Evolutionary conservation across 2,888 invertebrate genomes (phyloP).

Genomic region (Ceratothoa steindachneri): DNA sequence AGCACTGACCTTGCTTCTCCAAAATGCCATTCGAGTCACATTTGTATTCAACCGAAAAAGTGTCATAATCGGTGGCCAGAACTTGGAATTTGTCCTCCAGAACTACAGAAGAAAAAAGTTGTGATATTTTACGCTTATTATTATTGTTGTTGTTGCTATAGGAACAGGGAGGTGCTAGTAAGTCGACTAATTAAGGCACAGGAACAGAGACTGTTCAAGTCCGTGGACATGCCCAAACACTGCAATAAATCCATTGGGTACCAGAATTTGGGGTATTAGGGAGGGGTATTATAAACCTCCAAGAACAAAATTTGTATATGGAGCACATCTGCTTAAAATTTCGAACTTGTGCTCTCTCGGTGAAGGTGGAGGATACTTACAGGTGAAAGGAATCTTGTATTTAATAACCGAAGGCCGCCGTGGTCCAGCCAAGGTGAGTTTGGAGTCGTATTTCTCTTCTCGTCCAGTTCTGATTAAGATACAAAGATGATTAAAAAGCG

Average conservation of each 20-base stretch:
- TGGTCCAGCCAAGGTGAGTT: constrained; percentile 33
- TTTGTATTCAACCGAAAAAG: constrained; percentile 51
- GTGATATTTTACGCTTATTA: too few relatives aligned
- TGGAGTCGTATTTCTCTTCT: constrained; percentile 35
- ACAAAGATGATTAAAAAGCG: too few relatives aligned
- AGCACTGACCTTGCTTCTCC: constrained; percentile 41
- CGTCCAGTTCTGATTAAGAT: constrained; percentile 40
- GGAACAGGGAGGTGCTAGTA: background rate
- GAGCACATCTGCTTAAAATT: too few relatives aligned
- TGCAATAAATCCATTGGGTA: too few relatives aligned
- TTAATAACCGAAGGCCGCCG: constrained; percentile 39
- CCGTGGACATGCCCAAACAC: background rate
- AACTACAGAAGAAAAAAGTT: constrained; percentile 44
- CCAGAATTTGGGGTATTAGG: too few relatives aligned
- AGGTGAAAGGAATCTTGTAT: constrained; percentile 42
- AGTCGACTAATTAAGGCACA: too few relatives aligned
- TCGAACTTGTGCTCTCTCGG: too few relatives aligned
- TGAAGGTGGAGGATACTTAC: too few relatives aligned
- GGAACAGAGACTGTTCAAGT: background rate
- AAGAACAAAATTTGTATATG: too few relatives aligned
- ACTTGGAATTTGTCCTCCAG: constrained; percentile 50
- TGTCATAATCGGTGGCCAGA: constrained; percentile 50
- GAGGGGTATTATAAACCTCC: too few relatives aligned
- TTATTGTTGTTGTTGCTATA: background rate
- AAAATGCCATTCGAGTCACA: constrained; percentile 49